These are phyloP conservation scores for Pseudococcus jackbeardsleyi DNA, from an alignment of 2,888 invertebrate species.

Conservation along the genomic window DNA sequence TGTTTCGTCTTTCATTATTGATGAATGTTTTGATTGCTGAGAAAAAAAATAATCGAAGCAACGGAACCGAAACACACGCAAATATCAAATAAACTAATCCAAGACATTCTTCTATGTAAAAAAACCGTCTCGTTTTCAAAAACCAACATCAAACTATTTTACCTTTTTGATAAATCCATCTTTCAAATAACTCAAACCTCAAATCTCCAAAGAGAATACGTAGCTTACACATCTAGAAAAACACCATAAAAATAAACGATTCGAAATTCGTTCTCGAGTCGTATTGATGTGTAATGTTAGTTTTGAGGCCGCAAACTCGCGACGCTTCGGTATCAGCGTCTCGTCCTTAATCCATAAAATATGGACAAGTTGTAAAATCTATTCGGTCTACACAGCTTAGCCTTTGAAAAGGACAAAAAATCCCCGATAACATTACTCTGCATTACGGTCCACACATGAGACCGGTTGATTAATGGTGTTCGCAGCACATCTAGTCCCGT, in stretches of 20 bases:
- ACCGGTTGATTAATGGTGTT: slow-evolving; percentile 51
- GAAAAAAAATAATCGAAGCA: too few relatives aligned
- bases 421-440: slow-evolving; percentile 46
- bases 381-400: slow-evolving; percentile 46
- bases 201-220: neutral
- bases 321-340: neutral
- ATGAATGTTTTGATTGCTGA: too few relatives aligned
- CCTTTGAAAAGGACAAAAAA: slow-evolving; percentile 29
- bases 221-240: neutral
- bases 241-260: neutral
- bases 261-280: slow-evolving; percentile 13
- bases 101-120: too few relatives aligned
- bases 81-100: too few relatives aligned
- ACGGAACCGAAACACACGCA: too few relatives aligned
- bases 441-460: slow-evolving; percentile 54
- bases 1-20: too few relatives aligned
- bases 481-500: neutral
- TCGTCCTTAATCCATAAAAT: slow-evolving; percentile 19
- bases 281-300: slow-evolving; percentile 19
- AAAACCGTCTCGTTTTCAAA: too few relatives aligned
- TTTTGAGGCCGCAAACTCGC: slow-evolving; percentile 17
- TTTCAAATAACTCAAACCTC: neutral
- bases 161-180: too few relatives aligned
- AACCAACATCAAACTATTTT: too few relatives aligned
- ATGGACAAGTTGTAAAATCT: slow-evolving; percentile 42